phyloP scores from a whole-genome alignment of 2,113 vertebrate species.

The Lepus europaeus region DNA sequence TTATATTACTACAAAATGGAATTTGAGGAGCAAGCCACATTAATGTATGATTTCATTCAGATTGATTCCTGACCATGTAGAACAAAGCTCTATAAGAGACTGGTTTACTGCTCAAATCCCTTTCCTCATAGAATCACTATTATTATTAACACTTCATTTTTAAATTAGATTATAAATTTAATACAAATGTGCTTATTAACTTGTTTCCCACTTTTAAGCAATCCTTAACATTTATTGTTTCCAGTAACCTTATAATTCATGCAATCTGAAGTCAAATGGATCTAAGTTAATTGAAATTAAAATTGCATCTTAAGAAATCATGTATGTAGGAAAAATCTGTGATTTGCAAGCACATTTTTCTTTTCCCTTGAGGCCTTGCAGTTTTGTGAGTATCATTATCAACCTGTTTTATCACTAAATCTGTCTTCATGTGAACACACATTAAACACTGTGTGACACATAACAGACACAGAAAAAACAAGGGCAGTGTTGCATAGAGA shows the following conservation, averaged over 20 bases:
- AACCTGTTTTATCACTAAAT: neutral
- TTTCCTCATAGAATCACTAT: no score
- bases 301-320: neutral
- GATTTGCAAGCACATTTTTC: neutral
- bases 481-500: neutral
- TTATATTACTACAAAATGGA: neutral
- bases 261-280: neutral
- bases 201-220: neutral
- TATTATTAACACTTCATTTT: no score
- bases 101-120: conserved; percentile 3
- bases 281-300: conserved; percentile 32
- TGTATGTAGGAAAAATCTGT: neutral
- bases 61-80: neutral
- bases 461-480: neutral
- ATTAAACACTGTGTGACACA: neutral
- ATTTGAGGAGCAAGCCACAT: neutral
- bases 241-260: neutral
- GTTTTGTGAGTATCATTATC: neutral
- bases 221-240: neutral
- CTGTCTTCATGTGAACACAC: neutral
- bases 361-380: neutral
- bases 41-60: neutral
- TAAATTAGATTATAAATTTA: conserved; percentile 6
- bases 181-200: neutral
- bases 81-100: neutral